Evolutionary conservation across 1,140 invertebrate genomes (phyloP).

Genomic region (Thaumatotibia leucotreta): DNA sequence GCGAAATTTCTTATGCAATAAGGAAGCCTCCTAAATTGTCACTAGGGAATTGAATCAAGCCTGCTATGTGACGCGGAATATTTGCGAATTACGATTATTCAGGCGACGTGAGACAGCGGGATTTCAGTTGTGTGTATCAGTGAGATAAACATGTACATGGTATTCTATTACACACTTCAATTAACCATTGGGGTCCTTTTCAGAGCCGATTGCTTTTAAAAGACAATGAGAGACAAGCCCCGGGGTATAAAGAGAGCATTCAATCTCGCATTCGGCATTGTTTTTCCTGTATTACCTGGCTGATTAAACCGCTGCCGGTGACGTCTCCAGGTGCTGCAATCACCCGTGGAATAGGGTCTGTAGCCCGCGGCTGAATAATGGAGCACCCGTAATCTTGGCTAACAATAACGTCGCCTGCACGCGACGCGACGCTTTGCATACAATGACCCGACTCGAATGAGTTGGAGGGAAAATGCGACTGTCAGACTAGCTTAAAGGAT

Average conservation of each 20-base stretch:
- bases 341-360: constrained; percentile 50
- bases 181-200: neutral
- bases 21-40: constrained; percentile 33
- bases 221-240: neutral
- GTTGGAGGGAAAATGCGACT: constrained; percentile 34
- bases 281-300: constrained; percentile 58
- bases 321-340: constrained; percentile 50
- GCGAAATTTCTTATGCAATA: constrained; percentile 34
- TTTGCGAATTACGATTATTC: neutral
- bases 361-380: constrained; percentile 46
- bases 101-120: neutral
- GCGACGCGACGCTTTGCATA: constrained; percentile 67
- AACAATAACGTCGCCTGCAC: constrained; percentile 57
- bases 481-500: neutral
- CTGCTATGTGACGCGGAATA: neutral
- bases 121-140: too few relatives aligned
- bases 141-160: neutral
- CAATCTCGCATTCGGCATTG: constrained; percentile 49
- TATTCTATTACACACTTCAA: neutral
- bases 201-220: neutral
- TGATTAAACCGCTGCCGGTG: constrained; percentile 56
- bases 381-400: constrained; percentile 55
- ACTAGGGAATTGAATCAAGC: constrained; percentile 19
- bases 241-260: constrained; percentile 18
- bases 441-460: constrained; percentile 48